phyloP scores from a whole-genome alignment of 2,888 invertebrate species.

The Tetragnatha montana region DNA sequence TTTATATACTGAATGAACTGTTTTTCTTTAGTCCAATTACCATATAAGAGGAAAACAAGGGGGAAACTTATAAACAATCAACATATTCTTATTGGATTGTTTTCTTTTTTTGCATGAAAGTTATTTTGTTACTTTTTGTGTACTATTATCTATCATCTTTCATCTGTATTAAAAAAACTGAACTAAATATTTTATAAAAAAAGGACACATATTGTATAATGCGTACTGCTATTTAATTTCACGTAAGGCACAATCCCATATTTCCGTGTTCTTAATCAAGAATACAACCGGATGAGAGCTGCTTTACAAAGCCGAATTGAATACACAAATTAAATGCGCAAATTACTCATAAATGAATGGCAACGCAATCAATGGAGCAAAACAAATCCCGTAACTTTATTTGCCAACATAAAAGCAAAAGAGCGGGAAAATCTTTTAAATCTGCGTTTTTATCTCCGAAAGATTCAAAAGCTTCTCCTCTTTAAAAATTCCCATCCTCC shows the following conservation, averaged over 20 bases:
- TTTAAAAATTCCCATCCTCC: constrained; percentile 13
- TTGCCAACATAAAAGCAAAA: not conserved
- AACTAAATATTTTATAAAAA: no score
- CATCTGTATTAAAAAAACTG: no score
- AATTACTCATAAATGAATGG: not conserved
- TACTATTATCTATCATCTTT: no score
- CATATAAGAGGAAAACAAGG: no score
- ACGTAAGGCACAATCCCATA: not conserved
- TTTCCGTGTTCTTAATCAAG: not conserved
- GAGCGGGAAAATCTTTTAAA: not conserved
- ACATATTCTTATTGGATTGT: no score
- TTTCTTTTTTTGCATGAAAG: no score
- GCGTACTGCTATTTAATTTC: not conserved
- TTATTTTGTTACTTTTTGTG: no score
- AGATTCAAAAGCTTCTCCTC: not conserved
- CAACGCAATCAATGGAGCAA: not conserved
- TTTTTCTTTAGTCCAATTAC: no score
- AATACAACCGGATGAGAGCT: not conserved
- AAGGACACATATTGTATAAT: no score
- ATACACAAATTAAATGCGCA: not conserved
- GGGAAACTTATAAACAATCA: no score
- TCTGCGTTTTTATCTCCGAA: not conserved
- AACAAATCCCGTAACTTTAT: not conserved
- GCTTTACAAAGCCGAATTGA: not conserved
- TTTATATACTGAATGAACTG: no score